Evolutionary conservation across 2,888 invertebrate species (phyloP).

Genomic region (Acronicta aceris): DNA sequence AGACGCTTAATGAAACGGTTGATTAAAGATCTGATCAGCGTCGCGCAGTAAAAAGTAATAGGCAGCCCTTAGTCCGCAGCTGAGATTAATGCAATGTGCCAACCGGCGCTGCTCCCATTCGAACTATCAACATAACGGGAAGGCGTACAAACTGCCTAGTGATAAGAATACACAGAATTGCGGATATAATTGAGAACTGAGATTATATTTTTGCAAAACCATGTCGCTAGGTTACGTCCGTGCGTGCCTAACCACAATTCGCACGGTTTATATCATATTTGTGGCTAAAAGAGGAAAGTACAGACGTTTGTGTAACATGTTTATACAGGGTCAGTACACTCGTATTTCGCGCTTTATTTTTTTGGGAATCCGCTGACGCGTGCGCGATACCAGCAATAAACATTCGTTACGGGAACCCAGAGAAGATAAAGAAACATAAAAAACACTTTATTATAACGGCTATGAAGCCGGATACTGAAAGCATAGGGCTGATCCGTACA

Average conservation of each 20-base stretch:
- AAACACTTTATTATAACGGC: constrained; percentile 52
- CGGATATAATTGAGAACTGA: constrained; percentile 33
- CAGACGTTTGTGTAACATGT: constrained; percentile 58
- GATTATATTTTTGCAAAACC: constrained; percentile 34
- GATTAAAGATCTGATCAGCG: constrained; percentile 30
- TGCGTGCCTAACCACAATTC: constrained; percentile 55
- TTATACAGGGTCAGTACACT: constrained; percentile 62
- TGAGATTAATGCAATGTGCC: constrained; percentile 40
- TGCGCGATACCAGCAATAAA: constrained; percentile 68
- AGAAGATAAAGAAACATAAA: constrained; percentile 55
- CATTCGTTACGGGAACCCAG: constrained; percentile 63
- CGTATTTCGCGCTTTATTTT: constrained; percentile 62
- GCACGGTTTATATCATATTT: constrained; percentile 51
- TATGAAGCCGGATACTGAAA: constrained; percentile 34
- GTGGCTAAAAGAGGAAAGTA: constrained; percentile 51
- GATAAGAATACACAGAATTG: constrained; percentile 41
- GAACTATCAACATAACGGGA: constrained; percentile 46
- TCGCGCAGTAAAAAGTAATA: constrained; percentile 38
- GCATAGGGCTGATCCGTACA: constrained; percentile 32
- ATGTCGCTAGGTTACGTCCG: constrained; percentile 35
- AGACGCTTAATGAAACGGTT: constrained; percentile 13
- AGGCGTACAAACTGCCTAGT: constrained; percentile 27
- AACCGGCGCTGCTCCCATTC: constrained; percentile 34
- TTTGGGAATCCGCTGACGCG: constrained; percentile 64
- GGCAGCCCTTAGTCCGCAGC: constrained; percentile 19